phyloP scores from a whole-genome alignment of 2,888 invertebrate species.

The Cephus rjabovi region DNA sequence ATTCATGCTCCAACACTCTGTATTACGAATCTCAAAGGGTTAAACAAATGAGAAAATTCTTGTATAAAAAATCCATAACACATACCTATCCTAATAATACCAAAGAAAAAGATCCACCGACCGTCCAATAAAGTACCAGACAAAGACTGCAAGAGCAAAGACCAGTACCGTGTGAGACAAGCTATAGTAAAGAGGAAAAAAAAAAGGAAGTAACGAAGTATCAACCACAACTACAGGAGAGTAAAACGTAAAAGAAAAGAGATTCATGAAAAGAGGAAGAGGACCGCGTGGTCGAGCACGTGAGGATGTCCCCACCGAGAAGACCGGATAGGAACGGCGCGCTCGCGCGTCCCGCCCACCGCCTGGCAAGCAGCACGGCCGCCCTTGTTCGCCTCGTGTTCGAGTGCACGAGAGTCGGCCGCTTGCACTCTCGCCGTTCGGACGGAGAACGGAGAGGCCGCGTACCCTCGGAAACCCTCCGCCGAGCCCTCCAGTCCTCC shows the following conservation, averaged over 20 bases:
- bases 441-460: conserved; percentile 31
- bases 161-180: neutral
- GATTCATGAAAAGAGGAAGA: neutral
- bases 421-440: conserved; percentile 58
- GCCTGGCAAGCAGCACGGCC: conserved; percentile 51
- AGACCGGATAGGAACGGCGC: conserved; percentile 37
- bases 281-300: conserved; percentile 63
- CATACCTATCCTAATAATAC: neutral
- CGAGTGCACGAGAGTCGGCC: conserved; percentile 51
- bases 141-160: neutral
- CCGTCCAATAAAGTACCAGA: neutral
- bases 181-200: neutral
- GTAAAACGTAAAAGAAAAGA: neutral
- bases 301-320: conserved; percentile 53
- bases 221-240: neutral
- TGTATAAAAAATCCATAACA: neutral
- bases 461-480: conserved; percentile 13
- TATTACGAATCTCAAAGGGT: no score
- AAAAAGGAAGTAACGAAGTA: neutral
- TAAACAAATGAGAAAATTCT: no score
- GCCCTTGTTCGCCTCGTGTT: conserved; percentile 53
- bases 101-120: neutral
- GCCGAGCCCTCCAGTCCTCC: conserved; percentile 4
- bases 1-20: no score
- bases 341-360: conserved; percentile 63